Conservation (phyloP, 2,888 invertebrate genomes). For the Sturmia bella region DNA sequence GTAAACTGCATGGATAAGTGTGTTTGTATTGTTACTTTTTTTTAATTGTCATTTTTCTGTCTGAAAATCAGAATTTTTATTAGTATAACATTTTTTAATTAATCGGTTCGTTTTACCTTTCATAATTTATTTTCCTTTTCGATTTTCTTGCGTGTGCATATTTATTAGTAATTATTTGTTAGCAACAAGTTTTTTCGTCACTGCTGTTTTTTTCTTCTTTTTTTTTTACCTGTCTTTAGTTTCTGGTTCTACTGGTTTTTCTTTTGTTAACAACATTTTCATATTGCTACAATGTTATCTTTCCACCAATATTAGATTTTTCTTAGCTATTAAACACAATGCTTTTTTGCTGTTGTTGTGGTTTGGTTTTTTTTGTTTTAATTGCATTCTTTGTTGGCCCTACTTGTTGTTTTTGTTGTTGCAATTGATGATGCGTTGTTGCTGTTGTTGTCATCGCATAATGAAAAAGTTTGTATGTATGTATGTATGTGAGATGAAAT, state of each 20-base stretch:
- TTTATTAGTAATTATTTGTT: conserved; percentile 48
- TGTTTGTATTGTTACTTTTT: conserved; percentile 35
- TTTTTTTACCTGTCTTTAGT: conserved; percentile 51
- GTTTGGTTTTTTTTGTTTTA: background rate
- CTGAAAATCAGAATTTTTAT: conserved; percentile 39
- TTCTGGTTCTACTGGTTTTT: conserved; percentile 69
- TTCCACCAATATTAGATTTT: conserved; percentile 40
- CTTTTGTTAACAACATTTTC: conserved; percentile 65
- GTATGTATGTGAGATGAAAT: background rate
- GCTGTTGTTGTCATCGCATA: conserved; percentile 9
- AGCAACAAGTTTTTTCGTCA: conserved; percentile 68
- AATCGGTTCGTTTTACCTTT: conserved; percentile 48
- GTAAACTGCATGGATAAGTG: background rate
- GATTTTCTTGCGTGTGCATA: conserved; percentile 51
- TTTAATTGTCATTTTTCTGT: conserved; percentile 39
- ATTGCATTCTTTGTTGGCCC: conserved; percentile 41
- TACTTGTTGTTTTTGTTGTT: conserved; percentile 1
- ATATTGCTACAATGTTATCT: conserved; percentile 59
- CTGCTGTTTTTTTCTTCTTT: conserved; percentile 40
- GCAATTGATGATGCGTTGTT: conserved; percentile 5
- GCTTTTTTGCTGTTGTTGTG: conserved; percentile 10
- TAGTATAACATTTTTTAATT: conserved; percentile 24
- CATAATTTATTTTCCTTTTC: conserved; percentile 29
- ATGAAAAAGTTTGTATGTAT: background rate
- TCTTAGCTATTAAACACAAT: conserved; percentile 23